A percentile compares a stretch with the other conserved stretches of the same genome.
phyloP scores from a whole-genome alignment of 2,113 vertebrate genomes.

The Ictalurus punctatus region DNA sequence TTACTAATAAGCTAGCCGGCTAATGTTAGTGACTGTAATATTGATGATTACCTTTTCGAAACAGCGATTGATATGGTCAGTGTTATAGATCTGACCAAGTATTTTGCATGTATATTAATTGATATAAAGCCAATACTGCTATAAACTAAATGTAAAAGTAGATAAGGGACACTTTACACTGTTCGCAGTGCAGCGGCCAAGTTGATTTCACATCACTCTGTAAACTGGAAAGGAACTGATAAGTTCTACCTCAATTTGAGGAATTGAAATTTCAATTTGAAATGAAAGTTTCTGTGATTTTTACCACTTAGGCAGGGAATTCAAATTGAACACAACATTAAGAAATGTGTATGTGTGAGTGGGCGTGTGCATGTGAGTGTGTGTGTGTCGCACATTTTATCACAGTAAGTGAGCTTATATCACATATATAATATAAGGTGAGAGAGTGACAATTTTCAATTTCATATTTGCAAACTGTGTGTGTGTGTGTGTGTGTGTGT shows the following conservation, averaged over 20 bases:
- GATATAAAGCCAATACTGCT: not conserved
- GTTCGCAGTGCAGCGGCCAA: not conserved
- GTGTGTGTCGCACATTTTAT: constrained; percentile 30
- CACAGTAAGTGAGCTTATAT: constrained; percentile 36
- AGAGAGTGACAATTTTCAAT: constrained; percentile 41
- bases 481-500: not conserved
- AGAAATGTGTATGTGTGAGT: constrained; percentile 26
- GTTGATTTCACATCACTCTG: not conserved
- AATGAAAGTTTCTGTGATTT: not conserved
- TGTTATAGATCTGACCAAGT: not conserved
- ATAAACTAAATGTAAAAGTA: not conserved
- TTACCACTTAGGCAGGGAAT: not conserved
- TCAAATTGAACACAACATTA: not conserved
- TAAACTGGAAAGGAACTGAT: not conserved
- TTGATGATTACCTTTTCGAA: not conserved
- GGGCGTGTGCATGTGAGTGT: not conserved
- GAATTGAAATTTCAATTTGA: not conserved
- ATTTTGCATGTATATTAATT: not conserved
- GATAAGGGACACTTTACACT: not conserved
- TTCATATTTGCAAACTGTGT: constrained; percentile 11
- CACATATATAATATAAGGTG: constrained; percentile 38
- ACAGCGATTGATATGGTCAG: not conserved
- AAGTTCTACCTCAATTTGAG: not conserved
- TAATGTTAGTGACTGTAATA: not conserved
- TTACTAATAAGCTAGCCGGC: not conserved